phyloP scores from a whole-genome alignment of 2,113 vertebrate genomes.

The Rattus rattus region DNA sequence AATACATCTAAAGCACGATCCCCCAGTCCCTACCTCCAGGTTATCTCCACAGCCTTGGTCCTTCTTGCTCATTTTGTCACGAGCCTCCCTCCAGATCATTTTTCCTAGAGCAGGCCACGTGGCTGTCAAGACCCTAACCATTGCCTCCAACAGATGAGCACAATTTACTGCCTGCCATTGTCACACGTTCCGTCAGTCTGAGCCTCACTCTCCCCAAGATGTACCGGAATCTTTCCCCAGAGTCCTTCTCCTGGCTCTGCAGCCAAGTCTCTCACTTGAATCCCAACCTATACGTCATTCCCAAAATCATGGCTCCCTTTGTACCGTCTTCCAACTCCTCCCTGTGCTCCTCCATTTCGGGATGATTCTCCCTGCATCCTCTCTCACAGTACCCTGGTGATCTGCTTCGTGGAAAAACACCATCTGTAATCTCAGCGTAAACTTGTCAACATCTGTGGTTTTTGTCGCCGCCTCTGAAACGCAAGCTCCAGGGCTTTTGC shows the following conservation, averaged over 20 bases:
- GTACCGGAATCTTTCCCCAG: background rate
- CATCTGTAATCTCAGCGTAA: conserved; percentile 6
- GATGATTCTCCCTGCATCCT: background rate
- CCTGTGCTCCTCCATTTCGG: background rate
- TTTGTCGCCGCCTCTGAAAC: background rate
- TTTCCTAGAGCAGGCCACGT: background rate
- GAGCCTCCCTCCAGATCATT: background rate
- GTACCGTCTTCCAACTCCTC: background rate
- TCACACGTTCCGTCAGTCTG: rapidly evolving
- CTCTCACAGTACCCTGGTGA: background rate
- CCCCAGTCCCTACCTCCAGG: background rate
- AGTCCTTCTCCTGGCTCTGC: background rate
- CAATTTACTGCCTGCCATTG: background rate
- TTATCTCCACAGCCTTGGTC: background rate
- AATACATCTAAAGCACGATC: background rate
- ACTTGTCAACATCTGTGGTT: conserved; percentile 3
- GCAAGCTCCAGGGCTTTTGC: background rate
- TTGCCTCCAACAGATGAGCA: background rate
- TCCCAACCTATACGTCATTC: background rate
- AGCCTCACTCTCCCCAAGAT: background rate
- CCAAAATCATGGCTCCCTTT: background rate
- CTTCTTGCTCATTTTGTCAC: background rate
- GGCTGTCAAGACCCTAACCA: background rate
- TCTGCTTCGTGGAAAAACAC: conserved; percentile 22
- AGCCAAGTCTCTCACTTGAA: background rate